phyloP scores from a whole-genome alignment of 2,888 invertebrate species.

The Helleia helle region DNA sequence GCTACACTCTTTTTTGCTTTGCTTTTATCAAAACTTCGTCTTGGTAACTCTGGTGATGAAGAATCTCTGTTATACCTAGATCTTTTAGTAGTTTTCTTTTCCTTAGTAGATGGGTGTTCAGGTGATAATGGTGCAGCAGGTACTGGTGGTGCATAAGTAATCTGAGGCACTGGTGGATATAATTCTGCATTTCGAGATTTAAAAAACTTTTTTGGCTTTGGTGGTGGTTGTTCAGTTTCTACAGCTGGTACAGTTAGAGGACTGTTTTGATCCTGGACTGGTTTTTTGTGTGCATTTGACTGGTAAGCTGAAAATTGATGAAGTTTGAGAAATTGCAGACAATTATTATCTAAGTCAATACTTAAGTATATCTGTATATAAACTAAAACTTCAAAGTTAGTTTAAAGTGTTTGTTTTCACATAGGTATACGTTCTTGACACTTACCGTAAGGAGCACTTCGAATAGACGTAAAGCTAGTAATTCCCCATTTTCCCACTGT shows the following conservation, averaged over 20 bases:
- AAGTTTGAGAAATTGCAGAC: too few relatives aligned
- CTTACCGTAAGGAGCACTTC: slow-evolving; percentile 84
- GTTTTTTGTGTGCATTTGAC: slow-evolving; percentile 53
- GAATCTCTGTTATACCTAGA: slow-evolving; percentile 60
- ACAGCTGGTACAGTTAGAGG: slow-evolving; percentile 69
- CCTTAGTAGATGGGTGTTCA: slow-evolving; percentile 56
- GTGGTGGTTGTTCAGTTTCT: slow-evolving; percentile 67
- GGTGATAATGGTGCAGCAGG: slow-evolving; percentile 60
- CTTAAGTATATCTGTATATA: too few relatives aligned
- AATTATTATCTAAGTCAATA: too few relatives aligned
- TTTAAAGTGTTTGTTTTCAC: too few relatives aligned
- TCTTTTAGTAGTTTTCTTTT: slow-evolving; percentile 51
- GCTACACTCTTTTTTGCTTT: slow-evolving; percentile 56
- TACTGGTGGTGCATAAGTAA: slow-evolving; percentile 65
- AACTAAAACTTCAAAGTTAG: neutral
- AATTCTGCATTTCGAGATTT: slow-evolving; percentile 85
- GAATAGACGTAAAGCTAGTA: slow-evolving; percentile 92
- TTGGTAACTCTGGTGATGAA: slow-evolving; percentile 62
- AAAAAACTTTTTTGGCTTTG: slow-evolving; percentile 92
- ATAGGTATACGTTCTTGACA: slow-evolving; percentile 29
- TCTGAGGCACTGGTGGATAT: slow-evolving; percentile 69
- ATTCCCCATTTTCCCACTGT: slow-evolving; percentile 96
- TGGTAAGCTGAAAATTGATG: slow-evolving; percentile 65
- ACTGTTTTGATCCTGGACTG: slow-evolving; percentile 70
- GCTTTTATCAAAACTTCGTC: slow-evolving; percentile 55